Conservation (phyloP, 2,113 vertebrate genomes). For the Ceyx cyanopectus region DNA sequence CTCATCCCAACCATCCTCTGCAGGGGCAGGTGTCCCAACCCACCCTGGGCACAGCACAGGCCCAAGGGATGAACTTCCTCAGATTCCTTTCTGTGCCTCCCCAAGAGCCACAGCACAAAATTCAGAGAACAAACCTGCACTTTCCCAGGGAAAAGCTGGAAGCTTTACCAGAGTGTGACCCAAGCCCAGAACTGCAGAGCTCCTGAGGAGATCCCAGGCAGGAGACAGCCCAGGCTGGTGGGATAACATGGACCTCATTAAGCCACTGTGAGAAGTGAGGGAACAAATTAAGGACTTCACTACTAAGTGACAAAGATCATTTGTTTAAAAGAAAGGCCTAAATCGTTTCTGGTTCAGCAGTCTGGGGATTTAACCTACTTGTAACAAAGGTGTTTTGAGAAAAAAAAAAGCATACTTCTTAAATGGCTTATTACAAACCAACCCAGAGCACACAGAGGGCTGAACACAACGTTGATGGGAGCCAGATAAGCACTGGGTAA, state of each 20-base stretch:
- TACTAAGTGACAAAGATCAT: conserved; percentile 55
- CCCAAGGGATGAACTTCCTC: not conserved
- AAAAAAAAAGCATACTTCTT: not conserved
- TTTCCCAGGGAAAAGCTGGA: not conserved
- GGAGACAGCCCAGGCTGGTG: not conserved
- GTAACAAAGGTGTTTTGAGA: conserved; percentile 60
- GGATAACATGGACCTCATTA: not conserved
- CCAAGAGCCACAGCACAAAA: not conserved
- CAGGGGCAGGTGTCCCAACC: not conserved
- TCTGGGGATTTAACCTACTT: conserved; percentile 36
- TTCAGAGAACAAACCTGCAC: not conserved
- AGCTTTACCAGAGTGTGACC: not conserved
- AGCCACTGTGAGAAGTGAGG: not conserved
- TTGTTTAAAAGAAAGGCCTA: conserved; percentile 45
- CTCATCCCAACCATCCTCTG: not conserved
- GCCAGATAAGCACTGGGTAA: not conserved
- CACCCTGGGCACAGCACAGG: not conserved
- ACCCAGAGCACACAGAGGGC: not conserved
- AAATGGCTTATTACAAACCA: conserved; percentile 35
- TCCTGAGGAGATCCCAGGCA: not conserved
- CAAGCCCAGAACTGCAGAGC: rapidly evolving
- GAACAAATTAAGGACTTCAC: conserved; percentile 1
- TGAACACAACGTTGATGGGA: not conserved
- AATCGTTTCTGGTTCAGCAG: conserved; percentile 35
- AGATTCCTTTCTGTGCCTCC: not conserved